phyloP scores from a whole-genome alignment of 64 coral and sea anemone genomes.

The Actinia tenebrosa region DNA sequence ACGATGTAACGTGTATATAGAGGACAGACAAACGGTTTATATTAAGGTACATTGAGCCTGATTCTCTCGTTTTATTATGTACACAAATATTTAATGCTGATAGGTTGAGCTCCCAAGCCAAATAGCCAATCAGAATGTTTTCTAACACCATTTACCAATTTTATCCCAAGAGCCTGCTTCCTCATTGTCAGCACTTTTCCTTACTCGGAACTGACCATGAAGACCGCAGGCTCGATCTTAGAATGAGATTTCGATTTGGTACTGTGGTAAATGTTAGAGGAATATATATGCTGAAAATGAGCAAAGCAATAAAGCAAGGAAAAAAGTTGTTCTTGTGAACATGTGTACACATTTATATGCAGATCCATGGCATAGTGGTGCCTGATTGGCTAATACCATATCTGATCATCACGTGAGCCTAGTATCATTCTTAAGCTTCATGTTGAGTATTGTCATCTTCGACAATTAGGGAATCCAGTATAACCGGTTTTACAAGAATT shows the following conservation, averaged over 20 bases:
- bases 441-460: background rate
- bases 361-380: background rate
- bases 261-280: too few species aligned
- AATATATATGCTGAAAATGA: too few species aligned
- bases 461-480: constrained; percentile 61
- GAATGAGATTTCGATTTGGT: too few species aligned
- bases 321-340: background rate
- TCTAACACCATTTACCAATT: too few species aligned
- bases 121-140: background rate
- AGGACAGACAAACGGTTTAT: background rate
- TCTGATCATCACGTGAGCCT: background rate
- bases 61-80: background rate
- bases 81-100: background rate
- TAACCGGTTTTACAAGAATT: constrained; percentile 84
- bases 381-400: constrained; percentile 4
- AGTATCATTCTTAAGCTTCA: background rate
- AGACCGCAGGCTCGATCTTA: too few species aligned
- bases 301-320: background rate
- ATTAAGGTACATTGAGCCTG: background rate
- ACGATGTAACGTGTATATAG: background rate
- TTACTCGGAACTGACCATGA: too few species aligned
- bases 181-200: too few species aligned
- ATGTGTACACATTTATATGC: background rate
- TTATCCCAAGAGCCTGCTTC: too few species aligned
- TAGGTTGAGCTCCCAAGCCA: background rate